Conservation (phyloP, 2,797 vertebrate genomes). For the Myotis findleyi region DNA sequence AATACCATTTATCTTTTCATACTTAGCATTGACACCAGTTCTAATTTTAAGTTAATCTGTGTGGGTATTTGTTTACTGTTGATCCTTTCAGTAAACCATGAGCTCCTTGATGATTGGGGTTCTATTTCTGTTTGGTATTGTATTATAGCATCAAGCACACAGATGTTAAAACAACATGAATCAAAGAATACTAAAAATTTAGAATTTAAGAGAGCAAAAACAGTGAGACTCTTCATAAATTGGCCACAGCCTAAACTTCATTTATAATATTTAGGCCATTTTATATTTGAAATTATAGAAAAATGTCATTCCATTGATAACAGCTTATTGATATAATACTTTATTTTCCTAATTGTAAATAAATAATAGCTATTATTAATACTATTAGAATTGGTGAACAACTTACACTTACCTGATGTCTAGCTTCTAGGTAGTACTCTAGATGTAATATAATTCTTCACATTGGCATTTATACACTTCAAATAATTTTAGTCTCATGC, state of each 20-base stretch:
- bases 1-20: background rate
- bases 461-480: background rate
- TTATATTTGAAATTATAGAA: background rate
- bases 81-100: background rate
- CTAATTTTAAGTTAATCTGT: background rate
- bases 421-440: background rate
- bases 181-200: background rate
- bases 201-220: background rate
- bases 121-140: background rate
- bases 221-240: background rate
- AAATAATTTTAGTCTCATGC: background rate
- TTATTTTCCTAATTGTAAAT: background rate
- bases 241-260: background rate
- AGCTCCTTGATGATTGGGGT: background rate
- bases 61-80: background rate
- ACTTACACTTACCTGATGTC: background rate
- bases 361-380: background rate
- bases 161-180: background rate
- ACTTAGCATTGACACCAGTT: background rate
- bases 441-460: background rate
- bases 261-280: background rate
- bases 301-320: background rate
- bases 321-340: background rate
- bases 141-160: background rate
- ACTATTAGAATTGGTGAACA: background rate